Percentiles rank a stretch among this genome's conserved stretches.
Conservation (phyloP, 1,140 invertebrate genomes). For the Platyscapa corneri region DNA sequence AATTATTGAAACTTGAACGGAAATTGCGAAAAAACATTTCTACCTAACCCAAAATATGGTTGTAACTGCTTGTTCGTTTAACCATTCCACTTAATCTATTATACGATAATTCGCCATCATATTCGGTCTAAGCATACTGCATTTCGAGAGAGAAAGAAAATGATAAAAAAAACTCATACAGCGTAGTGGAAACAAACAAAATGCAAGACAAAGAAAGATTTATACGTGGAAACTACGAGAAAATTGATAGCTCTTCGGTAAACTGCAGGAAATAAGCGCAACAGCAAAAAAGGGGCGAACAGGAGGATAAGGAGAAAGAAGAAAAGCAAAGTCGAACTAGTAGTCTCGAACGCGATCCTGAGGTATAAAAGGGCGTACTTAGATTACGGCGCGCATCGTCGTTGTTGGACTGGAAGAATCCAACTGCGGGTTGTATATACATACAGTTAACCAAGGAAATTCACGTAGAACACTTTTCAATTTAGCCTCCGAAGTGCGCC, state of each 20-base stretch:
- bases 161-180: not conserved
- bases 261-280: constrained; percentile 38
- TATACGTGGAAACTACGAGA: constrained; percentile 13
- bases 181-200: not conserved
- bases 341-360: constrained; percentile 14
- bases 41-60: too few relatives aligned
- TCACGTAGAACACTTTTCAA: constrained; percentile 24
- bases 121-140: not conserved
- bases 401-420: constrained; percentile 29
- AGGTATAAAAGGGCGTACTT: constrained; percentile 28
- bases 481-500: not conserved
- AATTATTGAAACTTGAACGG: not conserved
- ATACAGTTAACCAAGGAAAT: not conserved
- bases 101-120: constrained; percentile 9
- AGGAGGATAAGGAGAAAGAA: constrained; percentile 18
- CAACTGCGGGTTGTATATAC: not conserved
- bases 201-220: constrained; percentile 24
- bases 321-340: not conserved
- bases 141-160: not conserved
- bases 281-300: constrained; percentile 28
- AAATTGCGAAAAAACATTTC: not conserved
- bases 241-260: constrained; percentile 41
- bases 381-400: constrained; percentile 11
- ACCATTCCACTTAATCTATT: not conserved
- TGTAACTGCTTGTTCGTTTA: not conserved